Percentiles rank a stretch among this genome's conserved stretches.
phyloP scores from a whole-genome alignment of 2,113 vertebrate species.

The Synchiropus splendidus region DNA sequence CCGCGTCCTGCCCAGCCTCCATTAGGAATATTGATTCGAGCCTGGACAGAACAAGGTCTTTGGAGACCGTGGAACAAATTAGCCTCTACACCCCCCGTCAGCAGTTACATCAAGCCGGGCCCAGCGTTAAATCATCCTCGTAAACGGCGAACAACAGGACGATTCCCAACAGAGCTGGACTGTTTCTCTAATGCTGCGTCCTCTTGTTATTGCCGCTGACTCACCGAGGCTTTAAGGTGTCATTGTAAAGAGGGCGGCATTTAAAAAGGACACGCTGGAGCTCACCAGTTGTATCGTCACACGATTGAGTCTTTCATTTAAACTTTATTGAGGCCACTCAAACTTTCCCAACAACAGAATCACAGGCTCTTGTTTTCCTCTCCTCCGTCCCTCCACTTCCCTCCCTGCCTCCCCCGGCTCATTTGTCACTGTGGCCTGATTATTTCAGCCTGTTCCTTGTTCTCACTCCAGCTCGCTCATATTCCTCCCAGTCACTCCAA shows the following conservation, averaged over 20 bases:
- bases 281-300: constrained; percentile 9
- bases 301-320: constrained; percentile 38
- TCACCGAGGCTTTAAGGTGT: background rate
- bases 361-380: constrained; percentile 25
- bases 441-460: constrained; percentile 61
- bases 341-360: constrained; percentile 42
- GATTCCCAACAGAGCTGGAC: constrained; percentile 5
- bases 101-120: constrained; percentile 34
- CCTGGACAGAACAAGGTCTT: constrained; percentile 33
- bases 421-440: constrained; percentile 69
- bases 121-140: constrained; percentile 23
- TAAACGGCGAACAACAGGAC: constrained; percentile 12
- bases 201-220: constrained; percentile 1
- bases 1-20: constrained; percentile 30
- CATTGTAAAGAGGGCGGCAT: no score
- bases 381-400: constrained; percentile 23
- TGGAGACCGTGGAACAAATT: constrained; percentile 43
- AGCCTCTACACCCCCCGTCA: constrained; percentile 35
- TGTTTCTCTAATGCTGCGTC: constrained; percentile 1
- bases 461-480: constrained; percentile 43
- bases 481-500: constrained; percentile 24
- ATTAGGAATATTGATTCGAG: constrained; percentile 59
- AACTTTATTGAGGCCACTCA: constrained; percentile 59
- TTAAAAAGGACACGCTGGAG: background rate
- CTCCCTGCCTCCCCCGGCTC: constrained; percentile 50